Evolutionary conservation across 2,888 invertebrate species (phyloP), one percentile per base, ranked within the genome.

Genomic region (Caenorhabditis angaria): DNA sequence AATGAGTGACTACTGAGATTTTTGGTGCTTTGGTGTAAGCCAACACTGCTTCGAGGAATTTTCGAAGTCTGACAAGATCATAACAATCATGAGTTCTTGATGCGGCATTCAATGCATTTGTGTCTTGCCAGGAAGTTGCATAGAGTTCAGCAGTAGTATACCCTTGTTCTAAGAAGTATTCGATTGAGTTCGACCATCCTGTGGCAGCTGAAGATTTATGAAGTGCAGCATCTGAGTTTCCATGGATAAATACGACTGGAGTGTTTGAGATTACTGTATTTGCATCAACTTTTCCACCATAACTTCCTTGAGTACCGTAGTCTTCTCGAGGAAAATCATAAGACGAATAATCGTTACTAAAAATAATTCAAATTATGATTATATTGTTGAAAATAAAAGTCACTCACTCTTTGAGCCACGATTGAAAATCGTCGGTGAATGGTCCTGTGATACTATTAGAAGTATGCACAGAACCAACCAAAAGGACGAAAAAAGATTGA

Each of bases 101-200:
- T 0, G 65, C 65, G 3, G 74, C 70, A 28, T 78, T 59, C 60
- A 74, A 29, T 4, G 68, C 67, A 41, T 74, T 71, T 1, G 76
- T 76, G 68, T 81, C 78, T 50, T 78, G 79, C 81, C 82, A 81
- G 2, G 80, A 76, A 0, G 80, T 81, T 14, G 81, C 82, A 54
- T 82, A 82, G 2, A 82, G 64, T 48, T 81, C 81, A 29, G 79
- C 74, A 6, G 61, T 47, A 22, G 68, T 72, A 65, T 78, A 82
- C 25, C 77, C 78, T 22, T 76, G 59, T 32, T 69, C 53, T 12
- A 70, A 55, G 56, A 78, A 78, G 60, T 76, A 76, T 53, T 70
- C 62, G 25, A 78, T 69, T 2, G 69, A 70, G 27, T 76, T 76
- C 14, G 71, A 69, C 78, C 78, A 78, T 50, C 78, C 78, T 47